Percentiles rank a stretch among this genome's conserved stretches.
Evolutionary conservation across 2,888 invertebrate species (phyloP).

Genomic region (Muschampia plurimacula): DNA sequence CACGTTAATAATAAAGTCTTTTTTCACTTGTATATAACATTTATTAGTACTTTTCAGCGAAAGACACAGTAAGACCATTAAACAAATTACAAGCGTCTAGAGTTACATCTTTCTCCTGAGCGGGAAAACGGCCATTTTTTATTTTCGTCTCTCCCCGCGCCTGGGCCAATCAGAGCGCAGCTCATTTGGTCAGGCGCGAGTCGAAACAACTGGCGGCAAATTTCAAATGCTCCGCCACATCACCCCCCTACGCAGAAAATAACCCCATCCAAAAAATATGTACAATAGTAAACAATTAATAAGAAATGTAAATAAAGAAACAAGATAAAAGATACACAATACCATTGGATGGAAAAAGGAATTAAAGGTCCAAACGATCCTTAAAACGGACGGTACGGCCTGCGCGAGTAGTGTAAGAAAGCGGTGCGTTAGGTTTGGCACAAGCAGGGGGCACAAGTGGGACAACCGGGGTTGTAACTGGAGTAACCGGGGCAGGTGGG

Average conservation of each 20-base stretch:
- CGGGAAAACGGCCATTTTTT: no score
- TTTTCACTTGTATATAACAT: no score
- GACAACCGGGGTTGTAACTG: background rate
- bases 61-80: no score
- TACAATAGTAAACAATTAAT: background rate
- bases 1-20: no score
- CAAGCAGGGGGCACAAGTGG: background rate
- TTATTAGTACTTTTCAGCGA: no score
- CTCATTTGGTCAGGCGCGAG: no score
- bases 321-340: background rate
- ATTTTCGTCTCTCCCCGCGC: no score
- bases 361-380: background rate
- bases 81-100: no score
- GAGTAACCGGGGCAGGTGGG: background rate
- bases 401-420: background rate
- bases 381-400: constrained; percentile 2
- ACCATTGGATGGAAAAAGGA: background rate
- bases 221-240: constrained; percentile 1
- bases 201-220: no score
- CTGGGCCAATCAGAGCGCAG: no score
- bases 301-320: background rate
- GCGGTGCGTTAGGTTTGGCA: background rate
- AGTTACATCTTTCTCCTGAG: no score
- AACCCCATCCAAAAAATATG: background rate
- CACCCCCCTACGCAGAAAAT: constrained; percentile 11